Evolutionary conservation across 2,113 vertebrate genomes (phyloP).

Genomic region (Trichechus manatus): DNA sequence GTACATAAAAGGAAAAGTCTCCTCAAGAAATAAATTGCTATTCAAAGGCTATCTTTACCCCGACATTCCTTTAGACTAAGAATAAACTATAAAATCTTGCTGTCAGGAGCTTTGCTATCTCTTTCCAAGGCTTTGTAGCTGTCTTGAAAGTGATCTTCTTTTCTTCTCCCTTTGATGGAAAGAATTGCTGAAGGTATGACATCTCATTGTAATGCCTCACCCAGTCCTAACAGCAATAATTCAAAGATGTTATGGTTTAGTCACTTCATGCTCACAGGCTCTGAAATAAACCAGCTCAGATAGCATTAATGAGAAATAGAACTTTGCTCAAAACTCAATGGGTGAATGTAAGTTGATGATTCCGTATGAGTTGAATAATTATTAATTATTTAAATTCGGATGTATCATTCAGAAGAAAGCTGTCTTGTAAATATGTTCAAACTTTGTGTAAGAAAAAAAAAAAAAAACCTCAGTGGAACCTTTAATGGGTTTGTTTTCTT

Average conservation of each 20-base stretch:
- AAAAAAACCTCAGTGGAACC: background rate
- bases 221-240: background rate
- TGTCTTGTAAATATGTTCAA: background rate
- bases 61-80: background rate
- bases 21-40: background rate
- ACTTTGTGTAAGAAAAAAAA: background rate
- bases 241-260: background rate
- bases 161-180: conserved; percentile 33
- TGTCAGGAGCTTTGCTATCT: background rate
- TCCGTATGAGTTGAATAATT: background rate
- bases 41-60: background rate
- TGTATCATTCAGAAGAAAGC: background rate
- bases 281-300: background rate
- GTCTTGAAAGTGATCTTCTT: conserved; percentile 38
- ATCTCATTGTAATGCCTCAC: conserved; percentile 22
- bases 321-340: background rate
- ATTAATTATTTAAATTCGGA: background rate
- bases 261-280: background rate
- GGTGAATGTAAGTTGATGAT: background rate
- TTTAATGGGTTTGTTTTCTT: background rate
- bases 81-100: conserved; percentile 45
- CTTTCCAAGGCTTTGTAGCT: conserved; percentile 21
- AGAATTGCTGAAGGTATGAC: background rate
- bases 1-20: background rate
- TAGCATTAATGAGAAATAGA: background rate